Evolutionary conservation across 1,140 invertebrate species (phyloP).

Genomic region (Oreohelix idahoensis): DNA sequence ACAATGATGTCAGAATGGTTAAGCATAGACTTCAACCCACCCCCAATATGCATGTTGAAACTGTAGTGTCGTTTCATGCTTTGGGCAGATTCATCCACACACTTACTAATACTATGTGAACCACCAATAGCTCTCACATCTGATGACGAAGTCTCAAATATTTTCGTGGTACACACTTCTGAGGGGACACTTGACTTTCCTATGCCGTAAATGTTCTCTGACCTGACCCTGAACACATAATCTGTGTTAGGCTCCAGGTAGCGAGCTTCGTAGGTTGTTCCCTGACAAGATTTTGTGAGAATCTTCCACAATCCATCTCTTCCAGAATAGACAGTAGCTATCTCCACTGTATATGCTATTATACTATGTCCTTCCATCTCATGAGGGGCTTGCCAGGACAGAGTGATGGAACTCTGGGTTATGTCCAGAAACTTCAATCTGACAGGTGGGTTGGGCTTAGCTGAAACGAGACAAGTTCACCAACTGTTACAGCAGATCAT

Average conservation of each 20-base stretch:
- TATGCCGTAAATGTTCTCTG: slow-evolving; percentile 95
- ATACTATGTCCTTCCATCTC: slow-evolving; percentile 48
- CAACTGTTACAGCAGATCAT: no score
- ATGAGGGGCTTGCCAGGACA: slow-evolving; percentile 59
- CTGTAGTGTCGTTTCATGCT: slow-evolving; percentile 49
- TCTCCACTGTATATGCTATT: slow-evolving; percentile 65
- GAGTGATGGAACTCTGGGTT: slow-evolving; percentile 59
- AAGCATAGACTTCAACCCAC: slow-evolving; percentile 55
- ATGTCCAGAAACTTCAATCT: slow-evolving; percentile 53
- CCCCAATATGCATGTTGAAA: slow-evolving; percentile 61
- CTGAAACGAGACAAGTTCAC: slow-evolving; percentile 59
- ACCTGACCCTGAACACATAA: slow-evolving; percentile 97
- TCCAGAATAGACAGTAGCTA: slow-evolving; percentile 33
- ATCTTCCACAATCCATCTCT: slow-evolving; percentile 82
- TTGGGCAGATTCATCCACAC: neutral
- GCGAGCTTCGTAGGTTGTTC: slow-evolving; percentile 90
- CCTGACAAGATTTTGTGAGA: slow-evolving; percentile 92
- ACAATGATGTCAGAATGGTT: slow-evolving; percentile 36
- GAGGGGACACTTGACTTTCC: slow-evolving; percentile 84
- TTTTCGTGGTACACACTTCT: slow-evolving; percentile 45
- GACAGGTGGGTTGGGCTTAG: slow-evolving; percentile 60
- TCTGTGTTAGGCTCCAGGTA: slow-evolving; percentile 88
- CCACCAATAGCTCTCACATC: neutral
- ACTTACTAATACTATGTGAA: neutral
- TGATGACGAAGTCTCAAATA: slow-evolving; percentile 19